Evolutionary conservation across 2,113 vertebrate species (phyloP).

Genomic region (Aphelocoma coerulescens): DNA sequence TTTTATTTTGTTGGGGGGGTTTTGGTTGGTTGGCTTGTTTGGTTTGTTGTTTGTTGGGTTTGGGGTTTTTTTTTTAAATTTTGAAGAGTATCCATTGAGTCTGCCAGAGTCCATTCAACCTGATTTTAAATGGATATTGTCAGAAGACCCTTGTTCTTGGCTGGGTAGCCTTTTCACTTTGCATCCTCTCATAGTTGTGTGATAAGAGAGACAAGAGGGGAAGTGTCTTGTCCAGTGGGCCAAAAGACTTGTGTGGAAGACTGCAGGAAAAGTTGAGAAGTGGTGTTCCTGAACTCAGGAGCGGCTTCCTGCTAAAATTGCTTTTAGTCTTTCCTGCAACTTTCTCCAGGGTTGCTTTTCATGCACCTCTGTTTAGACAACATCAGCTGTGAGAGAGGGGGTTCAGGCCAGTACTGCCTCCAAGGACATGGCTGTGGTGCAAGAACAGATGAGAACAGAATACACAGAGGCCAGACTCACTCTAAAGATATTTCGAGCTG

Average conservation of each 20-base stretch:
- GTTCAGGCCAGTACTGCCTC: neutral
- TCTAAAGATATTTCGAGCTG: neutral
- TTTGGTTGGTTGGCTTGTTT: neutral
- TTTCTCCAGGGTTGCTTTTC: neutral
- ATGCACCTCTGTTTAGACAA: neutral
- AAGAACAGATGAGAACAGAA: neutral
- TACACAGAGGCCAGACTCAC: neutral
- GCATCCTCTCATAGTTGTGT: fast-evolving
- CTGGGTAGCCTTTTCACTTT: neutral
- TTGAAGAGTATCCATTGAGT: neutral
- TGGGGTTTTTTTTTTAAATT: neutral
- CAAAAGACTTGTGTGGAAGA: neutral
- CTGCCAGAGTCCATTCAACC: neutral
- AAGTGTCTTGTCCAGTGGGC: neutral
- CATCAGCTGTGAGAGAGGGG: neutral
- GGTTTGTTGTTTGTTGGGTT: neutral
- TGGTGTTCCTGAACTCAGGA: neutral
- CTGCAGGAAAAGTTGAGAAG: neutral
- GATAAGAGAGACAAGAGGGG: neutral
- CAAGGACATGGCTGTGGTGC: neutral
- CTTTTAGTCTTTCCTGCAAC: neutral
- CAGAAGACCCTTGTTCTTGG: neutral
- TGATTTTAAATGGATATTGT: neutral
- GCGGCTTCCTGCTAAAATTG: neutral
- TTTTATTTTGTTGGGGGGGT: fast-evolving